Evolutionary conservation across 2,888 invertebrate genomes (phyloP), one percentile per base, ranked within the genome.

Genomic region (Heteropelma amictum): DNA sequence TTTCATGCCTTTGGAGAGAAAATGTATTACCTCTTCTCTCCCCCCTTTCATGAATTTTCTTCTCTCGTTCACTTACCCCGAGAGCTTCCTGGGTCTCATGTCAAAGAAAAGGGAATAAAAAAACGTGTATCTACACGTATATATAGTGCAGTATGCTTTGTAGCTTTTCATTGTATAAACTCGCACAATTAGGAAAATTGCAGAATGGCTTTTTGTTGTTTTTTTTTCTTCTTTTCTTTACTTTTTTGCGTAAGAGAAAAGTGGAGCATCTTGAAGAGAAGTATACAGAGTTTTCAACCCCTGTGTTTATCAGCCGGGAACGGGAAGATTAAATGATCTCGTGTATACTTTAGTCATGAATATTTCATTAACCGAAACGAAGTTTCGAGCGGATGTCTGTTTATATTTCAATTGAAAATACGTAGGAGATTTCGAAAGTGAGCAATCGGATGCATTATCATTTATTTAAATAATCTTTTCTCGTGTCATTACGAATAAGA

Each of bases 1-100:
- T 80, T 80, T 80, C 79, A 78, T 78, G 71, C 79, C 76, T 64
- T 72, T 30, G 40, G 58, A 68, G 71, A 68, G 68, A 76, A 68
- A 76, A 76, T 72, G 76, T 76, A 73, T 78, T 74, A 64, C 76
- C 72, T 42, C 69, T 67, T 60, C 76, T 60, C 67, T n/a, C 14
- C 65, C 60, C 49, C 68, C 47, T 58, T 40, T 45, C 53, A 64
- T 45, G 28, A 56, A 77, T 53, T 56, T 72, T 38, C 63, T 56
- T 63, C 60, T 70, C 49, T 58, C 38, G 40, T 45, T 61, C 21
- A 19, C 23, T 58, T 53, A 3, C 60, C 47, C 45, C 60, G 38
- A 40, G 30, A 54, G 49, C 54, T 61, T 63, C 67, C 60, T 30
- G 40, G 28, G 49, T 68, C 68, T 60, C 58, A 60, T 68, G 51